Base-by-base conservation (phyloP, 2,888 invertebrate species). In the Eristalis tenax region DNA sequence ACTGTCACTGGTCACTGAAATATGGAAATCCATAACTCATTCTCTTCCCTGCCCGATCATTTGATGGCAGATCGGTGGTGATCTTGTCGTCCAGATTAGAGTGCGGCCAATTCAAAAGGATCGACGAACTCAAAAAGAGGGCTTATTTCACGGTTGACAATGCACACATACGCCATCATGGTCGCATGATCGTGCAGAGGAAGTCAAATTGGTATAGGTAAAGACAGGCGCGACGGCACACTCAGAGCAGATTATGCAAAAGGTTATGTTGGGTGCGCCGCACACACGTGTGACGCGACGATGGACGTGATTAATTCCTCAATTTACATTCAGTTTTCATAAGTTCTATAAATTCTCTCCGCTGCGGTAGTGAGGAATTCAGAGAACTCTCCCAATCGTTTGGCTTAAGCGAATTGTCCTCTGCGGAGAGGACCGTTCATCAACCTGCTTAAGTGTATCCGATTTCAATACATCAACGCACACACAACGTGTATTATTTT, bases 241-340 rank as follows among this genome's bases (percentile, higher is more conserved):
- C 74, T 63, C 81, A 28, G 59, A 32, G 65, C 15, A 85, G 87
- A 87, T 87, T 87, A 87, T 87, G 87, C 87, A 83, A 87, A 85
- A 76, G 87, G 77, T 71, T 50, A 50, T 56, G 76, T 26, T 80
- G 63, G 73, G 77, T 70, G 77, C 63, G 74, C 78, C 57, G 43
- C 66, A 69, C 57, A 64, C 76, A 69, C 57, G 69, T 74, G 73
- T 69, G 56, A 70, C 65, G 83, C 70, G 81, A 57, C 71, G 70
- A 74, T 82, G 78, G 74, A 71, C 57, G 86, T 87, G 87, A 87
- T 75, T 87, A 87, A 87, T 83, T 80, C 83, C 32, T 73, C 83
- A 83, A 83, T 87, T 87, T 79, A 83, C 65, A 83, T 87, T 75
- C 79, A 76, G 79, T 76, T 87, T 83, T 87, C 83, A 83, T 80